phyloP scores from a whole-genome alignment of 2,113 vertebrate species.

The Fulica atra region DNA sequence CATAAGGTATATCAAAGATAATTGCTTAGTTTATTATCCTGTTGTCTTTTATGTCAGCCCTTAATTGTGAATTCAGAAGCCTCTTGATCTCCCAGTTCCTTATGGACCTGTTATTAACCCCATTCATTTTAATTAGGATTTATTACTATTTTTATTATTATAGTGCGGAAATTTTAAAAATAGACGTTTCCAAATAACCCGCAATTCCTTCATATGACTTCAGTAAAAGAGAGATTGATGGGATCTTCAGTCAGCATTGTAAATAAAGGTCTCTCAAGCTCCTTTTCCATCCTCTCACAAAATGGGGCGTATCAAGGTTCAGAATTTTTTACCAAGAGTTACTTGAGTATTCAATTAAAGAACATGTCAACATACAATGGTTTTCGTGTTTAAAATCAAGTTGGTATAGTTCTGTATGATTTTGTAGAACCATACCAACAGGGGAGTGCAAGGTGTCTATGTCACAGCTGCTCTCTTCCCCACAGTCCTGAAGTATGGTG shows the following conservation, averaged over 20 bases:
- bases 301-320: neutral
- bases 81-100: constrained; percentile 62
- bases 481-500: neutral
- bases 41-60: constrained; percentile 73
- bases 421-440: neutral
- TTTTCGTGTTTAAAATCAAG: neutral
- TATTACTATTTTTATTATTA: constrained; percentile 63
- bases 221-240: neutral
- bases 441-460: neutral
- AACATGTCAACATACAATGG: neutral
- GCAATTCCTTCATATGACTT: neutral
- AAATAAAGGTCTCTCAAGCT: neutral
- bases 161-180: constrained; percentile 32
- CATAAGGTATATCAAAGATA: constrained; percentile 75
- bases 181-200: constrained; percentile 43
- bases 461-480: neutral
- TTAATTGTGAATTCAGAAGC: constrained; percentile 68
- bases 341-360: neutral
- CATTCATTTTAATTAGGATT: constrained; percentile 73
- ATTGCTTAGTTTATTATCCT: constrained; percentile 79
- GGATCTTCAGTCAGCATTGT: neutral
- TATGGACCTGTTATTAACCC: constrained; percentile 69
- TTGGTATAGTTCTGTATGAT: neutral
- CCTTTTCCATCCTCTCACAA: neutral
- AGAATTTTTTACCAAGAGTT: neutral